phyloP scores from a whole-genome alignment of 2,888 invertebrate genomes.

The Punctoribates punctum region DNA sequence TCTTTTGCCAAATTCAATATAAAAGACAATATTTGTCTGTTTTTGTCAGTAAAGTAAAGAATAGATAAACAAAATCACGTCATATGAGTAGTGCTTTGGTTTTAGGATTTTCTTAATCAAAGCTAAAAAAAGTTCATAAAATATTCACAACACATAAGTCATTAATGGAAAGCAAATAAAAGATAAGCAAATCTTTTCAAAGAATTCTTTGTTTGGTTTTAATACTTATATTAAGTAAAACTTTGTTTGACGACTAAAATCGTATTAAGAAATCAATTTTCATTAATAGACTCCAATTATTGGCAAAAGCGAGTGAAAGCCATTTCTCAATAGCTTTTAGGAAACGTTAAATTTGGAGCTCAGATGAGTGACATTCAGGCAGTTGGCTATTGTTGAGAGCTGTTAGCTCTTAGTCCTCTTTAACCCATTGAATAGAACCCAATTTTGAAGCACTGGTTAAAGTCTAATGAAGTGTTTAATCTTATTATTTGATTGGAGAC shows the following conservation, averaged over 20 bases:
- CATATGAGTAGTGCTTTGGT: not conserved
- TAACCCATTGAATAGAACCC: not conserved
- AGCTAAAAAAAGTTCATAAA: not conserved
- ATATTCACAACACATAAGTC: conserved; percentile 10
- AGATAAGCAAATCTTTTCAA: not conserved
- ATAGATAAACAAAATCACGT: not conserved
- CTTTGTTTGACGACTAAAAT: not conserved
- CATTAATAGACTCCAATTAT: not conserved
- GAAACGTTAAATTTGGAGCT: not conserved
- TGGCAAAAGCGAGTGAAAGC: not conserved
- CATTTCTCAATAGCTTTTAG: not conserved
- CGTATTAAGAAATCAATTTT: not conserved
- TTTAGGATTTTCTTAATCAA: not conserved
- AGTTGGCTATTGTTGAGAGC: not conserved
- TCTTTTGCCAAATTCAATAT: not conserved
- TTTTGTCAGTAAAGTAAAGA: not conserved
- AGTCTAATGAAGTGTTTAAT: conserved; percentile 5
- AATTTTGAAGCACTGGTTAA: not conserved
- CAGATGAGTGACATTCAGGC: not conserved
- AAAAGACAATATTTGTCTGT: not conserved
- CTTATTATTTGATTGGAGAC: not conserved
- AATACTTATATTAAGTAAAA: not conserved
- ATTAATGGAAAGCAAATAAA: conserved; percentile 10
- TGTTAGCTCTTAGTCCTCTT: not conserved
- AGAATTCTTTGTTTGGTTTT: not conserved